Conservation (phyloP, 2,797 vertebrate genomes). For the Chloroceryle amazona region DNA sequence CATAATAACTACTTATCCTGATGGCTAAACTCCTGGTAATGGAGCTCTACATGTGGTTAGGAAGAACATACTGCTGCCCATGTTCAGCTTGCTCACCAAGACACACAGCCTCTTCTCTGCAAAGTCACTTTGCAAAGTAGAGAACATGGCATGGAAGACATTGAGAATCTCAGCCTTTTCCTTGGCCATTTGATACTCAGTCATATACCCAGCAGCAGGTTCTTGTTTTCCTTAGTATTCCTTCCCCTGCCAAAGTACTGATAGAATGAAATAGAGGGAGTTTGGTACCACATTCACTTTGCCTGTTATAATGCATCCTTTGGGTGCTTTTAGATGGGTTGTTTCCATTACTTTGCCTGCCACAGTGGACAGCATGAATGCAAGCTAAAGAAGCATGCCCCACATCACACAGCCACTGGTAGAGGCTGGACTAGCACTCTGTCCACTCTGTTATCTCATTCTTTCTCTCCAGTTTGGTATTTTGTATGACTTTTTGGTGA, state of each 20-base stretch:
- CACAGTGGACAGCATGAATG: neutral
- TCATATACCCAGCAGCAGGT: neutral
- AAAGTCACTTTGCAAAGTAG: neutral
- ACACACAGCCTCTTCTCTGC: neutral
- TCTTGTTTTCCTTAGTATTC: neutral
- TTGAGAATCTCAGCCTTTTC: neutral
- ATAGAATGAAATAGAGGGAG: neutral
- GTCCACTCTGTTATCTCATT: neutral
- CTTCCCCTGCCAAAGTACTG: neutral
- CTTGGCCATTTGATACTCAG: neutral
- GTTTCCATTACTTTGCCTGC: neutral
- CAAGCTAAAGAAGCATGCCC: neutral
- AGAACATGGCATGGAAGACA: neutral
- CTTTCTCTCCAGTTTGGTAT: neutral
- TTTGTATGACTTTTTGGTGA: neutral
- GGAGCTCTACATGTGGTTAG: neutral
- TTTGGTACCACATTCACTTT: neutral
- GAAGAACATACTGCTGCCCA: neutral
- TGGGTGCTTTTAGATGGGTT: rapidly evolving
- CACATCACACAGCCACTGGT: neutral
- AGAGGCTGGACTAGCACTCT: neutral
- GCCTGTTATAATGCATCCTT: neutral
- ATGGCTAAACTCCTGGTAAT: neutral
- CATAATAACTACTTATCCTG: neutral
- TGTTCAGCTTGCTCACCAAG: neutral